These are phyloP conservation scores for Cryptocheilus praepositus DNA, from an alignment of 2,888 invertebrate species.

Conservation along the genomic window DNA sequence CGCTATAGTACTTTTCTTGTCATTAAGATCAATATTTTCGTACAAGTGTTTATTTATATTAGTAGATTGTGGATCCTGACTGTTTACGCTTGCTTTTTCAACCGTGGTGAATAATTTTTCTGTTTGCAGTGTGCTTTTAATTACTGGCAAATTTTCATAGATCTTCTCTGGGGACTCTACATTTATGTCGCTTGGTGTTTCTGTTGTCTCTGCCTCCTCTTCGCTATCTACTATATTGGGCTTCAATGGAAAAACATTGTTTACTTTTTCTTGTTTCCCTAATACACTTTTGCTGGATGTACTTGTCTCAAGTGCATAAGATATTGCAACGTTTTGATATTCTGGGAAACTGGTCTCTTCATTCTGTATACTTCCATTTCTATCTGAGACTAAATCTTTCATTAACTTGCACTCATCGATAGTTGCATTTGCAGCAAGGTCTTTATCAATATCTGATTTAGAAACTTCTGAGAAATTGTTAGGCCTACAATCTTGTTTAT, in stretches of 20 bases:
- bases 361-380: constrained; percentile 5
- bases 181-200: neutral
- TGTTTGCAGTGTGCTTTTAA: neutral
- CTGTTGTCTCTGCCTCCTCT: neutral
- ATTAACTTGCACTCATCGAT: constrained; percentile 9
- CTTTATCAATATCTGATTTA: neutral
- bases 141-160: neutral
- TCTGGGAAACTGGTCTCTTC: constrained; percentile 40
- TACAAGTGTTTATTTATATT: constrained; percentile 46
- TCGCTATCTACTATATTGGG: neutral
- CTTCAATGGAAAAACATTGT: neutral
- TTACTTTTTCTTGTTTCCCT: neutral
- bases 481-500: constrained; percentile 24
- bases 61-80: neutral
- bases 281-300: neutral
- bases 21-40: constrained; percentile 54
- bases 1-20: neutral
- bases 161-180: neutral
- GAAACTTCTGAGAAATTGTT: constrained; percentile 17
- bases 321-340: constrained; percentile 65
- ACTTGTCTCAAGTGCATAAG: constrained; percentile 52
- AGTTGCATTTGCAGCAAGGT: constrained; percentile 18
- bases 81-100: neutral
- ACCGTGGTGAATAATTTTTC: neutral
- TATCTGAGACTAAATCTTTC: constrained; percentile 13